Evolutionary conservation across 2,797 vertebrate genomes (phyloP), one percentile per base, ranked within the genome.

Genomic region (Steatocranus sp.): DNA sequence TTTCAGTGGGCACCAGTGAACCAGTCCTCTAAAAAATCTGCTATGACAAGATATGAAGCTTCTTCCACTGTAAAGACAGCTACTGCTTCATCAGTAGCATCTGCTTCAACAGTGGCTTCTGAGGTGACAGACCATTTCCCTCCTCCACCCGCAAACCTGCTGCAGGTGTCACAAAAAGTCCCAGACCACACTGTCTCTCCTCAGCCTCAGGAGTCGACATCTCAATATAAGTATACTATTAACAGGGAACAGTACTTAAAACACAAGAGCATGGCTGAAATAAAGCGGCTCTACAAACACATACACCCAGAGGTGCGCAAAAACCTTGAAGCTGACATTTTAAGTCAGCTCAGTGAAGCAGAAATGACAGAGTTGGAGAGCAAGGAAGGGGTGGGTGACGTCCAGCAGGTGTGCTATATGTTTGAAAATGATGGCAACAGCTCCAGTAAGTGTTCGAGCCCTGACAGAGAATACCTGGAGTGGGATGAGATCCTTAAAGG

Each of bases 401-500:
- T 95, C 1, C 96, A 96, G 80, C 96, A 97, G 91, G 91, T 93
- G 3, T 94, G 95, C 50, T 97, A 96, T 11, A 89, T 96, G 81
- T 98, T 98, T 93, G 97, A 98, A 95, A 97, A 97, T 79, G 95
- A 95, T 1, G 95, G 93, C 30, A 92, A 90, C 75, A 94, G 91
- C 66, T 95, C 96, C 48, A 95, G 95, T 36, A 95, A 89, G 73
- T 93, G 96, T 81, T 94, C 96, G 8, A 98, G 96, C 77, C 93
- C 95, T 0, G 96, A 97, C 88, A 94, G 96, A 84, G 96, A 98
- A 83, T 95, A 92, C 48, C 48, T 97, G 79, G 96, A 97, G 76
- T 97, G 96, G 97, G 94, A 96, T 54, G 97, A 99, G 93, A 98
- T 97, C 89, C 94, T 97, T 5, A 98, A 96, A 95, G 97, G 97